phyloP scores from a whole-genome alignment of 2,888 invertebrate genomes.

The Anthrax anthrax region DNA sequence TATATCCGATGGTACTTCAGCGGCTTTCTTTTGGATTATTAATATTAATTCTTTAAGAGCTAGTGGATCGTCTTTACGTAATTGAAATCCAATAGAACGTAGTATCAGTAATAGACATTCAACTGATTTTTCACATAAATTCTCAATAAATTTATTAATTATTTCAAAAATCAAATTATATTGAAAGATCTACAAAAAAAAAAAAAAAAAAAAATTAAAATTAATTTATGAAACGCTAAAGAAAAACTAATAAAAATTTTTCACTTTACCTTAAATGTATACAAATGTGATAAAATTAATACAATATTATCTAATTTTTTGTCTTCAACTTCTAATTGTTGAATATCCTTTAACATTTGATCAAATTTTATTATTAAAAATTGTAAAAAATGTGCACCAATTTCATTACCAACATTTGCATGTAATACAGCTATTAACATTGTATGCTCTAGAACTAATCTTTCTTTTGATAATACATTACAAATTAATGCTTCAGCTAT shows the following conservation, averaged over 20 bases:
- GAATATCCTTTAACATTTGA: constrained; percentile 34
- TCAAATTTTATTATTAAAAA: constrained; percentile 54
- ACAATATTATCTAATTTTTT: constrained; percentile 73
- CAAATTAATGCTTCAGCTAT: constrained; percentile 55
- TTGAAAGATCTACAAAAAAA: constrained; percentile 51
- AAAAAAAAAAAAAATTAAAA: neutral
- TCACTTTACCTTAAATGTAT: constrained; percentile 63
- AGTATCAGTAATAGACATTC: constrained; percentile 69
- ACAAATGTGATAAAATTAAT: constrained; percentile 63
- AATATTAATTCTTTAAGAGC: constrained; percentile 62
- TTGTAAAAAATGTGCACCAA: constrained; percentile 82
- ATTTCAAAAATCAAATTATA: constrained; percentile 67
- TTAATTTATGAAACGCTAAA: neutral
- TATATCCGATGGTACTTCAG: constrained; percentile 31
- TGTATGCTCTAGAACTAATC: constrained; percentile 70
- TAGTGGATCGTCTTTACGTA: constrained; percentile 75
- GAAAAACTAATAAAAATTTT: neutral
- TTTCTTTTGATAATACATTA: constrained; percentile 47
- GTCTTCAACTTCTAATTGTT: constrained; percentile 45
- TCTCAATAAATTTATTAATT: constrained; percentile 47
- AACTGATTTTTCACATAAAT: constrained; percentile 59
- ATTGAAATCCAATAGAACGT: constrained; percentile 63
- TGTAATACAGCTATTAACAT: constrained; percentile 72
- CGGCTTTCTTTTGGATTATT: constrained; percentile 48
- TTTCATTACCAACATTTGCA: constrained; percentile 80